Evolutionary conservation across 92 coral and sea anemone species (phyloP).

Genomic region (Epizoanthus scotinus): DNA sequence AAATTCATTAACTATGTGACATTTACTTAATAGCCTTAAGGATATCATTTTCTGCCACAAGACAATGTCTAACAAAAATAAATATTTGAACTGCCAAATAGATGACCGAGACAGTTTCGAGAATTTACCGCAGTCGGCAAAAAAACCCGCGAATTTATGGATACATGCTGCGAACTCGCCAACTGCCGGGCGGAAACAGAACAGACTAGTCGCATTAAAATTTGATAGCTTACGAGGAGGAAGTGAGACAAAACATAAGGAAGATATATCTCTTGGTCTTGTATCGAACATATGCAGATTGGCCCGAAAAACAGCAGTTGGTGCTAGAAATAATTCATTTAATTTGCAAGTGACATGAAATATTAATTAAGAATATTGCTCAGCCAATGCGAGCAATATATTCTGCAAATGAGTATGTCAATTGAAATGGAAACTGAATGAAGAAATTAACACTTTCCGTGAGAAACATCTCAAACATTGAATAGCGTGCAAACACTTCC

Average conservation of each 20-base stretch:
- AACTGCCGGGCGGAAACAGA: not conserved
- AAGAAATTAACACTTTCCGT: not conserved
- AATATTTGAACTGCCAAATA: not conserved
- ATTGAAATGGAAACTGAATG: not conserved
- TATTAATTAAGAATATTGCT: not conserved
- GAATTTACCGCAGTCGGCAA: not conserved
- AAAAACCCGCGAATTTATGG: not conserved
- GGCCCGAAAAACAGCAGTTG: not conserved
- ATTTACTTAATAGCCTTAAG: constrained; percentile 7
- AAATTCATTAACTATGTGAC: not conserved
- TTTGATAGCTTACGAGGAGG: not conserved
- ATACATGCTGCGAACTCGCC: not conserved
- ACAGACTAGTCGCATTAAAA: not conserved
- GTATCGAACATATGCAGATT: not conserved
- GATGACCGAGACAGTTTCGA: constrained; percentile 6
- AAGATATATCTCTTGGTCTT: not conserved
- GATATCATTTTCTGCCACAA: not conserved
- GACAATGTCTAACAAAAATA: constrained; percentile 8
- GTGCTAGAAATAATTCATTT: not conserved
- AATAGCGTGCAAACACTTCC: not conserved
- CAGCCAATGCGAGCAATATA: not conserved
- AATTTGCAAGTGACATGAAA: not conserved
- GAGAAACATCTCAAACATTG: too few species aligned
- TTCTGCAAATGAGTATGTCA: not conserved
- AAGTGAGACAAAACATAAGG: too few species aligned